A percentile compares a stretch with the other conserved stretches of the same genome.
phyloP scores from a whole-genome alignment of 2,888 invertebrate genomes.

The Hirtodrosophila histrioides region DNA sequence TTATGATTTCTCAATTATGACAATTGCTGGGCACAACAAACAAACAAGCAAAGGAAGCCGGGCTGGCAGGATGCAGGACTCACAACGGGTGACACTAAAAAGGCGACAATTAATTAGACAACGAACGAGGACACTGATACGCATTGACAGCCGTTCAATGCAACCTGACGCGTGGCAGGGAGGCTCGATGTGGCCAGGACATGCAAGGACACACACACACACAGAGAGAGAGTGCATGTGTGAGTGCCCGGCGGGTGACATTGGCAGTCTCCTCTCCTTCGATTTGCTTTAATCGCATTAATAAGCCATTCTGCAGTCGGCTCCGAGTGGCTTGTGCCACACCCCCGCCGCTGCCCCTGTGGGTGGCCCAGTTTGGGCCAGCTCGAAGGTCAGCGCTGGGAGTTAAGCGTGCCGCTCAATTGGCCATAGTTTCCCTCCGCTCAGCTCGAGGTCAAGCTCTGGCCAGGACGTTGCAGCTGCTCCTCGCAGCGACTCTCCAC shows the following conservation, averaged over 20 bases:
- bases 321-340: constrained; percentile 29
- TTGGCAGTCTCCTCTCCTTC: constrained; percentile 15
- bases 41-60: constrained; percentile 36
- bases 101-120: constrained; percentile 71
- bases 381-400: constrained; percentile 27
- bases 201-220: constrained; percentile 21
- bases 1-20: constrained; percentile 77
- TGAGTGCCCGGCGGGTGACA: constrained; percentile 31
- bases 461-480: constrained; percentile 6
- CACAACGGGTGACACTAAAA: constrained; percentile 35
- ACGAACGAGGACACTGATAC: constrained; percentile 57
- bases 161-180: constrained; percentile 72
- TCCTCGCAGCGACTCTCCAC: constrained; percentile 46
- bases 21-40: constrained; percentile 50
- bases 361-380: constrained; percentile 44
- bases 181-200: constrained; percentile 25
- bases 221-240: too few relatives aligned
- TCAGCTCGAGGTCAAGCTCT: constrained; percentile 9
- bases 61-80: constrained; percentile 4
- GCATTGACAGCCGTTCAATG: constrained; percentile 51
- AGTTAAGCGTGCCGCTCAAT: constrained; percentile 38
- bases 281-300: constrained; percentile 61
- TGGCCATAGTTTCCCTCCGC: constrained; percentile 12
- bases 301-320: constrained; percentile 63
- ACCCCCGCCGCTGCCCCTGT: constrained; percentile 50